Conservation (phyloP, 2,797 vertebrate genomes). For the Crenichthys baileyi region DNA sequence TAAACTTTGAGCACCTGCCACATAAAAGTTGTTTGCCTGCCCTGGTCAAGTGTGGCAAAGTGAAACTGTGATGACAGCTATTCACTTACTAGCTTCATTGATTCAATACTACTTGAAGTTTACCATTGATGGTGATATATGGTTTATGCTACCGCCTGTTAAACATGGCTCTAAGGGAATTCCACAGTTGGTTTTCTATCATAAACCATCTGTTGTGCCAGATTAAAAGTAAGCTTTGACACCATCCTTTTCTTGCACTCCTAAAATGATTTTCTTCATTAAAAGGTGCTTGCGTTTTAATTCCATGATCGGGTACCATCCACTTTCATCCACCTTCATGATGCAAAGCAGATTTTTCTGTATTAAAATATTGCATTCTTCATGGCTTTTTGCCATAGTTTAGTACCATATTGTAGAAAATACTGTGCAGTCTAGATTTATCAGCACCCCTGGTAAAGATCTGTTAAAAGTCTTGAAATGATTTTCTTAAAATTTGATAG, state of each 20-base stretch:
- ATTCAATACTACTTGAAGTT: background rate
- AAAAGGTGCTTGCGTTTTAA: background rate
- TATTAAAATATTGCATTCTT: background rate
- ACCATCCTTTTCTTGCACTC: background rate
- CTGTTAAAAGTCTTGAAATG: no score
- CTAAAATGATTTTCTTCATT: background rate
- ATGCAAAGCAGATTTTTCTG: background rate
- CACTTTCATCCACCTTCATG: no score
- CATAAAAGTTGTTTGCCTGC: background rate
- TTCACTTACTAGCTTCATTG: background rate
- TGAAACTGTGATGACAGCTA: background rate
- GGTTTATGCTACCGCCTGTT: background rate
- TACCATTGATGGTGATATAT: slow-evolving; percentile 1
- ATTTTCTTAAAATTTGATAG: background rate
- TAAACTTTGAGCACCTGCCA: background rate
- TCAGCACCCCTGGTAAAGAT: no score
- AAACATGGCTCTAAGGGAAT: background rate
- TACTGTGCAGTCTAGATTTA: background rate
- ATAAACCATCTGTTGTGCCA: background rate
- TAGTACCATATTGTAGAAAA: background rate
- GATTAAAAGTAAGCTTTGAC: background rate
- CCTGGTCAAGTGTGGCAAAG: background rate
- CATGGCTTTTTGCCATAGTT: background rate
- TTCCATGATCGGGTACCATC: background rate
- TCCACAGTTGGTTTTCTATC: background rate